A percentile compares a stretch with the other conserved stretches of the same genome.
Conservation (phyloP, 2,888 invertebrate genomes). For the Nymphalis c-album region DNA sequence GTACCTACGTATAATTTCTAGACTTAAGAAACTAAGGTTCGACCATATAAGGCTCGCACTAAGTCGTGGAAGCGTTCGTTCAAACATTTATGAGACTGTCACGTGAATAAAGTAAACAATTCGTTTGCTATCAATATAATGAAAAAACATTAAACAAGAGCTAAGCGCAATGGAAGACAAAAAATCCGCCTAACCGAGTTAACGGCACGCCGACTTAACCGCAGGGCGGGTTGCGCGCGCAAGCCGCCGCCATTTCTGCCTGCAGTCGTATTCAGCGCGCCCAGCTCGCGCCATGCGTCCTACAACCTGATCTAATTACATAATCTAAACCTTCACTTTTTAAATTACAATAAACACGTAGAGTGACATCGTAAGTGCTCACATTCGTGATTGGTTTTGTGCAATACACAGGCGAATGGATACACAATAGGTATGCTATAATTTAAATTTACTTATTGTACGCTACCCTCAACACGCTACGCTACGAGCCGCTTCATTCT, state of each 20-base stretch:
- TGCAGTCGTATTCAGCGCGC: slow-evolving; percentile 72
- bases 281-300: slow-evolving; percentile 67
- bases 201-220: slow-evolving; percentile 48
- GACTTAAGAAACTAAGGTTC: too few species aligned
- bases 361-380: slow-evolving; percentile 40
- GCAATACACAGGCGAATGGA: slow-evolving; percentile 38
- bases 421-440: slow-evolving; percentile 38
- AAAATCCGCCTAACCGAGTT: slow-evolving; percentile 26
- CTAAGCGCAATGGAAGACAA: slow-evolving; percentile 5
- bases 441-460: slow-evolving; percentile 15
- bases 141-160: neutral
- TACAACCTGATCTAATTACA: slow-evolving; percentile 57
- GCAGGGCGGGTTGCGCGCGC: slow-evolving; percentile 78
- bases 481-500: slow-evolving; percentile 23
- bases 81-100: neutral
- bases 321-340: slow-evolving; percentile 48
- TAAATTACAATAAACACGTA: slow-evolving; percentile 32
- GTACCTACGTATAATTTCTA: too few species aligned
- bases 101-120: too few species aligned
- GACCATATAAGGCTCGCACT: too few species aligned
- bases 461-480: slow-evolving; percentile 31
- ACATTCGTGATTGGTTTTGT: slow-evolving; percentile 35
- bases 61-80: neutral
- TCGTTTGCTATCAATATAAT: too few species aligned
- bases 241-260: slow-evolving; percentile 71